A percentile compares a stretch with the other conserved stretches of the same genome.
Evolutionary conservation across 2,113 vertebrate genomes (phyloP).

Genomic region (Felis chaus): DNA sequence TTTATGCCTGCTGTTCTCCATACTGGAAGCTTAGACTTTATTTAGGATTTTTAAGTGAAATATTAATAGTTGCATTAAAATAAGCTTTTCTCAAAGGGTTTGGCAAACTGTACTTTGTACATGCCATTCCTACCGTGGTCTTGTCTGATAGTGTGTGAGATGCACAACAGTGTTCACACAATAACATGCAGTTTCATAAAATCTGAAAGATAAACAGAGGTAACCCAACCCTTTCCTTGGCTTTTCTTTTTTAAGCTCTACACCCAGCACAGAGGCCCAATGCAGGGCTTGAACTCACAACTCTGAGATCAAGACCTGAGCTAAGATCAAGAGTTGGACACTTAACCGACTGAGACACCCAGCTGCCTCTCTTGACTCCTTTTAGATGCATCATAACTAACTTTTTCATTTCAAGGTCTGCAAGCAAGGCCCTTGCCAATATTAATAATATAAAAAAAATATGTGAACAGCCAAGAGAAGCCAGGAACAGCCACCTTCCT

Average conservation of each 20-base stretch:
- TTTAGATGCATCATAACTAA: background rate
- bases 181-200: background rate
- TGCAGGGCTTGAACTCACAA: too few relatives aligned
- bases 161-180: background rate
- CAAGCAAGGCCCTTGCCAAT: background rate
- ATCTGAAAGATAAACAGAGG: background rate
- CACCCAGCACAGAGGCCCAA: too few relatives aligned
- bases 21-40: background rate
- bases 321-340: too few relatives aligned
- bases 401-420: background rate
- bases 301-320: too few relatives aligned
- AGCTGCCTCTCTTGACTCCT: background rate
- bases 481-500: background rate
- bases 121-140: background rate
- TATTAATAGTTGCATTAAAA: background rate
- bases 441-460: background rate
- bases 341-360: too few relatives aligned
- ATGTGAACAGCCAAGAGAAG: background rate
- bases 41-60: background rate
- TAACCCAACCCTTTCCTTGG: background rate
- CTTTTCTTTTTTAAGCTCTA: too few relatives aligned
- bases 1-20: background rate
- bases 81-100: background rate
- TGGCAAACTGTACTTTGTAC: background rate
- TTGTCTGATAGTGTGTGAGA: rapidly evolving